phyloP scores from a whole-genome alignment of 1,140 invertebrate species.

The Plodia interpunctella region DNA sequence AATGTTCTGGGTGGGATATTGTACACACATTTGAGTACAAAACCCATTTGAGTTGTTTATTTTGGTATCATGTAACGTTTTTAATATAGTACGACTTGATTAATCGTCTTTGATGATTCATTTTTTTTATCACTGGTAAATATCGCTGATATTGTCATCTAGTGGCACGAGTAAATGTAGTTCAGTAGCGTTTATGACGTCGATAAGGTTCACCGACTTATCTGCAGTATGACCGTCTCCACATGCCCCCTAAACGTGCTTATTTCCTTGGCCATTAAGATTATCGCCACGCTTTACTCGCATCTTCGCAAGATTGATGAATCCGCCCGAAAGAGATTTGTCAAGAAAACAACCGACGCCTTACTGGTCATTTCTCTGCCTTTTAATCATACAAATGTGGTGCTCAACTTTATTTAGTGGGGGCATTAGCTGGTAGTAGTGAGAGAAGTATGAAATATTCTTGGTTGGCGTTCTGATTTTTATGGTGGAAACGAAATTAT shows the following conservation, averaged over 20 bases:
- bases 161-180: neutral
- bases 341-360: constrained; percentile 7
- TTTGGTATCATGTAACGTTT: too few species aligned
- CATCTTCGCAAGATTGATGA: constrained; percentile 5
- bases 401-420: constrained; percentile 7
- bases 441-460: neutral
- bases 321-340: constrained; percentile 6
- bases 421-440: neutral
- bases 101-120: too few species aligned
- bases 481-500: neutral
- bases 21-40: too few species aligned
- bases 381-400: constrained; percentile 7
- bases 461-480: neutral
- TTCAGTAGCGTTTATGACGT: neutral
- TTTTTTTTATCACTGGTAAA: too few species aligned
- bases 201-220: neutral
- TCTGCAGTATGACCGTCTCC: neutral
- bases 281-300: constrained; percentile 2
- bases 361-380: neutral
- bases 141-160: too few species aligned
- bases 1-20: too few species aligned
- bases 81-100: too few species aligned
- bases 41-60: too few species aligned
- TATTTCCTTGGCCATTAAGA: constrained; percentile 8
- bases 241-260: constrained; percentile 7